Conservation (phyloP, 2,888 invertebrate genomes). For the Hyles lineata region DNA sequence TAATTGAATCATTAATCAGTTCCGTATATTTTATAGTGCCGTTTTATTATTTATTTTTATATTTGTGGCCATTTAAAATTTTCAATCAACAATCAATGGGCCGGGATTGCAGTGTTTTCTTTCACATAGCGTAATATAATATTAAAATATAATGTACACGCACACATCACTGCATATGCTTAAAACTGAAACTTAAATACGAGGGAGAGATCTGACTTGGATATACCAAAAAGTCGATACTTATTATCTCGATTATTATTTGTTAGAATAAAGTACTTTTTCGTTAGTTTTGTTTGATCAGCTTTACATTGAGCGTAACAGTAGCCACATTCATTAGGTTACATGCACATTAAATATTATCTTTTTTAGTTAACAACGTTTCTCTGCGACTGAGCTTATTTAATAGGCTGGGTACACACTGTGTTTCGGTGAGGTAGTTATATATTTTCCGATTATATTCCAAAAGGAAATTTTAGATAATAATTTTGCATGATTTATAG, state of each 20-base stretch:
- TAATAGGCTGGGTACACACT: slow-evolving; percentile 43
- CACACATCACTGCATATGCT: neutral
- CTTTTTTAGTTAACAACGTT: slow-evolving; percentile 16
- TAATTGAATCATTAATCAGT: no score
- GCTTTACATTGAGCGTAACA: neutral
- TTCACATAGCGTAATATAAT: neutral
- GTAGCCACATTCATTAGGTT: neutral
- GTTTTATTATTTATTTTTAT: no score
- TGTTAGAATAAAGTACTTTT: neutral
- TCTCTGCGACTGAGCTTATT: slow-evolving; percentile 54
- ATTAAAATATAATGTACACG: neutral
- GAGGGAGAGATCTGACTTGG: slow-evolving; percentile 13
- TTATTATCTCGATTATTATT: slow-evolving; percentile 25
- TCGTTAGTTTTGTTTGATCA: neutral
- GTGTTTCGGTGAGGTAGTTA: slow-evolving; percentile 39
- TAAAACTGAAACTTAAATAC: neutral
- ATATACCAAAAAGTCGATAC: slow-evolving; percentile 25
- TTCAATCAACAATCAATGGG: no score
- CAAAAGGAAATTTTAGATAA: neutral
- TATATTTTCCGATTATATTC: neutral
- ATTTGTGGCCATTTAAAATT: no score
- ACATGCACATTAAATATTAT: neutral
- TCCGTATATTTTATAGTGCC: no score
- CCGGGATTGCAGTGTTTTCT: neutral
- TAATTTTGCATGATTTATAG: no score